Evolutionary conservation across 2,888 invertebrate genomes (phyloP), one percentile per base, ranked within the genome.

Genomic region (Cryptus viduatorius): DNA sequence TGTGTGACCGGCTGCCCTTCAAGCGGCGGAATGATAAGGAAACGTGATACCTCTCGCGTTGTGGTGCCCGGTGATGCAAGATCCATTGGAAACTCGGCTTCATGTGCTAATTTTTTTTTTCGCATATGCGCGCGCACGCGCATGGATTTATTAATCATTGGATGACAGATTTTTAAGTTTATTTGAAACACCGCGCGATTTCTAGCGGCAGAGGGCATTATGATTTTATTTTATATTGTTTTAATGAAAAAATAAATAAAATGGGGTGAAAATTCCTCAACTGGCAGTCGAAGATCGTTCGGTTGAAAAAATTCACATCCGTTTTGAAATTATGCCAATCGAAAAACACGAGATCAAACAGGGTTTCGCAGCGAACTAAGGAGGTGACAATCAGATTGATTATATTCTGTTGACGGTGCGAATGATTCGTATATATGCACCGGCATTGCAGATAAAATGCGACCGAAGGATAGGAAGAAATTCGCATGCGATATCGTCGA

Each of bases 1-100:
- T 50, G 64, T 69, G 69, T 65, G 78, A 78, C 84, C 81, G 81
- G 81, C 78, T 79, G 84, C 69, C 81, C 84, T 84, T 84, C 84
- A 84, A 84, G 81, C 61, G 53, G 75, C 73, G 69, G 84, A 84
- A 81, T 84, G 81, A 84, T 50, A 75, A 81, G 48, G 61, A 73
- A 73, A 64, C 56, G 56, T 61, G 56, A 71, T 53, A 24, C 12
- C 44, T 56, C 29, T 4, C 44, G 24, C 10, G 59, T 29, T 19
- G 29, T 29, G 46, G 48, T 19, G 8, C 37, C 37, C 37, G 37
- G 68, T 42, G 48, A 73, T 64, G 61, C 29, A 16, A 46, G 5
- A 16, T 12, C 14, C 48, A 16, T 19, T 73, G 73, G 46, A 16
- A 73, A 73, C 48, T 31, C 61, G 73, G 61, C 73, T 72, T 61